Evolutionary conservation across 2,888 invertebrate genomes (phyloP).

Genomic region (Tenthredo scrophulariae): DNA sequence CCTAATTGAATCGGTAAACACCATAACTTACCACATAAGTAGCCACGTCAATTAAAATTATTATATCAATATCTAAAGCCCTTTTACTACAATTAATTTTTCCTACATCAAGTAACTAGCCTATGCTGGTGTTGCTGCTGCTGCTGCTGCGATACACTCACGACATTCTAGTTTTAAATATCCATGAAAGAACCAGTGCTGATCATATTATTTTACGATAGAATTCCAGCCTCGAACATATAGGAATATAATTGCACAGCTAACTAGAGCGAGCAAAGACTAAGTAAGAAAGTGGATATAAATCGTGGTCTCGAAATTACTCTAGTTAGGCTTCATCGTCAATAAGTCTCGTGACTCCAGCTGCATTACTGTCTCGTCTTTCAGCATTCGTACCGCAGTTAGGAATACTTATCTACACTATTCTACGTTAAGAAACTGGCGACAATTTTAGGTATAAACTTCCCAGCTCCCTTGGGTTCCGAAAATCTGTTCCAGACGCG

Average conservation of each 20-base stretch:
- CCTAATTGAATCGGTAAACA: slow-evolving; percentile 78
- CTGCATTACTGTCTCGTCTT: slow-evolving; percentile 34
- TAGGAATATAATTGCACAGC: slow-evolving; percentile 18
- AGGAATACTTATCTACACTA: not conserved
- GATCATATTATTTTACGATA: slow-evolving; percentile 4
- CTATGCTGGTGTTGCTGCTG: no score
- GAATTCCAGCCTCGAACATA: not conserved
- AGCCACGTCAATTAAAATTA: slow-evolving; percentile 74
- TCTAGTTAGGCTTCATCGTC: slow-evolving; percentile 30
- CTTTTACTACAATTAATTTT: not conserved
- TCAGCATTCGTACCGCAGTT: slow-evolving; percentile 1
- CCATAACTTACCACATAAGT: slow-evolving; percentile 75
- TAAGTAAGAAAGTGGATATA: slow-evolving; percentile 26
- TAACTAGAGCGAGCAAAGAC: not conserved
- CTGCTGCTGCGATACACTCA: not conserved
- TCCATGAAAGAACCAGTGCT: not conserved
- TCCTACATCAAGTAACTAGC: not conserved
- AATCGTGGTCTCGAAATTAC: slow-evolving; percentile 42
- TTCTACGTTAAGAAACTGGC: not conserved
- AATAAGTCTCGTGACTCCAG: slow-evolving; percentile 24
- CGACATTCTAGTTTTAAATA: not conserved
- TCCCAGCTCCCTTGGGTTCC: slow-evolving; percentile 24
- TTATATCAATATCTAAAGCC: slow-evolving; percentile 65
- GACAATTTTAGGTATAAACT: slow-evolving; percentile 31
- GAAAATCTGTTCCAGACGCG: slow-evolving; percentile 54